phyloP scores from a whole-genome alignment of 2,888 invertebrate genomes.

The Leptinotarsa tumamoca region DNA sequence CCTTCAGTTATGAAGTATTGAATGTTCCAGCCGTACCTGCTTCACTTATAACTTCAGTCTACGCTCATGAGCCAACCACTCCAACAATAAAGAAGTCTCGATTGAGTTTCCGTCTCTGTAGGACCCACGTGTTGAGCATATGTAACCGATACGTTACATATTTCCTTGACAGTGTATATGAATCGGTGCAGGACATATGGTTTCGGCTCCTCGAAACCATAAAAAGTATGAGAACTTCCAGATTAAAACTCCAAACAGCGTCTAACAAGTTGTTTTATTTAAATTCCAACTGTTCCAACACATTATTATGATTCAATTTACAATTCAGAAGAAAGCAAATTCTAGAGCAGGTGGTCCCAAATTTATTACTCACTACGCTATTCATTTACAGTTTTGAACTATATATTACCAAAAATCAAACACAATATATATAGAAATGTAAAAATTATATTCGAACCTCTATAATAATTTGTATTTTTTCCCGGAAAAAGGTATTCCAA shows the following conservation, averaged over 20 bases:
- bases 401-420: no score
- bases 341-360: no score
- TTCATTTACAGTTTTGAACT: no score
- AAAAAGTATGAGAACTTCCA: constrained; percentile 31
- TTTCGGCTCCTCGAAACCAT: constrained; percentile 26
- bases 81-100: constrained; percentile 16
- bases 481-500: no score
- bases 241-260: constrained; percentile 13
- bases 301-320: constrained; percentile 14
- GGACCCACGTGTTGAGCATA: constrained; percentile 29
- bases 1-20: no score
- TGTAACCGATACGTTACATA: constrained; percentile 28
- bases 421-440: no score
- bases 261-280: constrained; percentile 24
- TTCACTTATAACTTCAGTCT: neutral
- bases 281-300: constrained; percentile 5
- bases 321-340: neutral
- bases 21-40: neutral
- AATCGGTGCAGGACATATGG: constrained; percentile 24
- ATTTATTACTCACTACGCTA: no score
- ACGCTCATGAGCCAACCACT: constrained; percentile 12
- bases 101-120: constrained; percentile 27
- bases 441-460: no score
- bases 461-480: no score
- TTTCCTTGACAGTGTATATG: constrained; percentile 16